Conservation (phyloP, 2,888 invertebrate genomes). For the Lasius fuliginosus region DNA sequence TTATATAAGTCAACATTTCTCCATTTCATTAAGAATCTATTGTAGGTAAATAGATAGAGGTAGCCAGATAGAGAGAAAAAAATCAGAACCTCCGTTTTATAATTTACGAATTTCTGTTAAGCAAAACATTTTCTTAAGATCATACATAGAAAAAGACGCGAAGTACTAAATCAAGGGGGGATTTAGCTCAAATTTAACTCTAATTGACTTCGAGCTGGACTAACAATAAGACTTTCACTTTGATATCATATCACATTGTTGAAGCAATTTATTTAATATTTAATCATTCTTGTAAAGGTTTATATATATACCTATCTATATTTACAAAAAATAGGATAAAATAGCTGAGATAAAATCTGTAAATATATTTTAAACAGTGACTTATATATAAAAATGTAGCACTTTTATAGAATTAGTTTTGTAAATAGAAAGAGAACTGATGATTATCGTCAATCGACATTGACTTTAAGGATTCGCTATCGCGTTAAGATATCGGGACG, state of each 20-base stretch:
- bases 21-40: no score
- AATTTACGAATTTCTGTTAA: no score
- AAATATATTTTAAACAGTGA: not conserved
- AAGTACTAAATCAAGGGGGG: not conserved
- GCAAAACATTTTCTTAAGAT: not conserved
- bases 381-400: not conserved
- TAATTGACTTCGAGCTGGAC: not conserved
- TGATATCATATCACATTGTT: not conserved
- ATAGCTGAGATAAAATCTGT: not conserved
- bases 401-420: not conserved
- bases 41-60: not conserved
- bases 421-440: not conserved
- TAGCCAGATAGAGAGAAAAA: not conserved
- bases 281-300: not conserved
- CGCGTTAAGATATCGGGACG: not conserved
- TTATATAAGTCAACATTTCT: no score
- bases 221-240: not conserved
- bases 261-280: not conserved
- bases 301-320: no score
- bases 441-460: not conserved
- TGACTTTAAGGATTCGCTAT: not conserved
- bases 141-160: not conserved
- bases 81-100: not conserved
- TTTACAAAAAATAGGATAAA: no score
- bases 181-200: not conserved